phyloP scores from a whole-genome alignment of 2,888 invertebrate genomes.

The Ectropis crepuscularia region DNA sequence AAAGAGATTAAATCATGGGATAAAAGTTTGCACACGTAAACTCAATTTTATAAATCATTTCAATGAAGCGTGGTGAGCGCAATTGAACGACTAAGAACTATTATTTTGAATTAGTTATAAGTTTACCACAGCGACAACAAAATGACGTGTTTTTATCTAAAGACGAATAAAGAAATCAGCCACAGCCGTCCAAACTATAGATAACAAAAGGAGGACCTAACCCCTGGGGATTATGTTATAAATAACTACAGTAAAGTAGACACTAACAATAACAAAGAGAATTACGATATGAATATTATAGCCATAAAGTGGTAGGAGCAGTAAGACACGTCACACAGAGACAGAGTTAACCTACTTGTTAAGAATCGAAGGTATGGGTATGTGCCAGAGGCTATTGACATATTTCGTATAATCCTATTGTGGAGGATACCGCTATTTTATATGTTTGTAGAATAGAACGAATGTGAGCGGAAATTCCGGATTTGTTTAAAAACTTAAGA shows the following conservation, averaged over 20 bases:
- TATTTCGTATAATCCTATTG: background rate
- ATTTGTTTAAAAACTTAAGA: no score
- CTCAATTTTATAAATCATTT: no score
- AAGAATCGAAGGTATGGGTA: background rate
- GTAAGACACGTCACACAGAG: constrained; percentile 1
- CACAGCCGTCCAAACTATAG: constrained; percentile 6
- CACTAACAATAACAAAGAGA: constrained; percentile 14
- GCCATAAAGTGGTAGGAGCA: constrained; percentile 2
- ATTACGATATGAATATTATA: constrained; percentile 2
- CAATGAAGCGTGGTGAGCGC: no score
- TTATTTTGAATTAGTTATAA: no score
- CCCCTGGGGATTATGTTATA: constrained; percentile 14
- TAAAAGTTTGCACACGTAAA: background rate
- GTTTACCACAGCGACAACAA: background rate
- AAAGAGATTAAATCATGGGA: background rate
- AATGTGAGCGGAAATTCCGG: no score
- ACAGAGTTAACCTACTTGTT: background rate
- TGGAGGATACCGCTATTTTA: no score
- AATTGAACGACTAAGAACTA: no score
- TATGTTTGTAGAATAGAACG: no score
- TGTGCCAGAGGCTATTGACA: constrained; percentile 3
- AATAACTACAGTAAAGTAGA: constrained; percentile 14
- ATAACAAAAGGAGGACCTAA: constrained; percentile 12
- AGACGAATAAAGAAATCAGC: constrained; percentile 9
- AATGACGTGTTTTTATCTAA: background rate